Percentiles rank a stretch among this genome's conserved stretches.
These are phyloP conservation scores for Aspidiotus rigidus DNA, from an alignment of 2,888 invertebrate species.

Conservation along the genomic window DNA sequence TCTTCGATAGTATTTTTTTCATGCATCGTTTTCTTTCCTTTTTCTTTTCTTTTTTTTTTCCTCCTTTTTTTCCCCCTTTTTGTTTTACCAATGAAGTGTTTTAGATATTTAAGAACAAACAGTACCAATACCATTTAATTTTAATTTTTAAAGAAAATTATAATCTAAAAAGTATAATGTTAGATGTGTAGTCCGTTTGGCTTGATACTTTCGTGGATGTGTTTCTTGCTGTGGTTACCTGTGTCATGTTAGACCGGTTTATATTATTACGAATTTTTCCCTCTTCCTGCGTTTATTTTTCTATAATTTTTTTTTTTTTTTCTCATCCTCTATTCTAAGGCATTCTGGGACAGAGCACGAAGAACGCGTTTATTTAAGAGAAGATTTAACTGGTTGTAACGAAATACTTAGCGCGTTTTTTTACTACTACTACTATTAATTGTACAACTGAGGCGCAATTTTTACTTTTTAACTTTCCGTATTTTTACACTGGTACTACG, in stretches of 20 bases:
- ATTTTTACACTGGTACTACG: slow-evolving; percentile 10
- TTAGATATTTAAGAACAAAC: slow-evolving; percentile 32
- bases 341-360: background rate
- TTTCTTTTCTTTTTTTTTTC: background rate
- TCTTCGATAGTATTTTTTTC: slow-evolving; percentile 30
- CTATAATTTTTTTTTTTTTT: background rate
- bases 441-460: slow-evolving; percentile 11
- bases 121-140: slow-evolving; percentile 32
- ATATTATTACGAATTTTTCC: background rate
- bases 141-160: slow-evolving; percentile 15
- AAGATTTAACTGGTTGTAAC: slow-evolving; percentile 23
- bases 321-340: background rate
- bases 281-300: background rate
- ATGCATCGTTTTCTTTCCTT: slow-evolving; percentile 12
- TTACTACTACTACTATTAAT: background rate
- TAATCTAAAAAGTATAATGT: slow-evolving; percentile 17
- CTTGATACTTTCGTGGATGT: slow-evolving; percentile 26
- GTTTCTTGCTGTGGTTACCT: slow-evolving; percentile 28
- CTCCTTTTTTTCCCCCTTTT: slow-evolving; percentile 6
- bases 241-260: slow-evolving; percentile 16
- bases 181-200: slow-evolving; percentile 30
- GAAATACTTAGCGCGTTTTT: slow-evolving; percentile 28
- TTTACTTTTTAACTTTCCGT: slow-evolving; percentile 25
- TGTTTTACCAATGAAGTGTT: slow-evolving; percentile 29
- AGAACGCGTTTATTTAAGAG: slow-evolving; percentile 12